phyloP scores from a whole-genome alignment of 2,797 vertebrate genomes.

The Gallinago stenura region DNA sequence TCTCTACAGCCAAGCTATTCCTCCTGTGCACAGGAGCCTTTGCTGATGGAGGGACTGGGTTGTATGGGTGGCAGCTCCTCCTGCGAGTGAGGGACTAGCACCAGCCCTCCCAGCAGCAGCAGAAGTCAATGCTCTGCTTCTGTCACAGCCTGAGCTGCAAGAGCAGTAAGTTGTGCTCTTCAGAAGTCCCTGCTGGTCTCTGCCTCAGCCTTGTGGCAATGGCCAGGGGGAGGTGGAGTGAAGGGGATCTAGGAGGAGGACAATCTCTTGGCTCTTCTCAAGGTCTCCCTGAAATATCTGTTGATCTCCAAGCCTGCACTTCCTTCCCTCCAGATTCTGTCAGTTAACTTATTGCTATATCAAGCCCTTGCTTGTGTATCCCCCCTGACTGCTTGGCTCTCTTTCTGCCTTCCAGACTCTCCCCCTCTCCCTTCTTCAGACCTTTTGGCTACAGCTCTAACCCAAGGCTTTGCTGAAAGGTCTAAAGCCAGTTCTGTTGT shows the following conservation, averaged over 20 bases:
- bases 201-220: background rate
- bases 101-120: background rate
- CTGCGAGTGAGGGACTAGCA: background rate
- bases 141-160: background rate
- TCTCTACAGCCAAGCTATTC: fast-evolving
- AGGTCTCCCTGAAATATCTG: background rate
- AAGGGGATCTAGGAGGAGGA: background rate
- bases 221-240: background rate
- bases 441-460: background rate
- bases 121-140: background rate
- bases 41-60: background rate
- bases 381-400: background rate
- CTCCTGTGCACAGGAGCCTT: fast-evolving
- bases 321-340: background rate
- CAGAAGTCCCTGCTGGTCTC: background rate
- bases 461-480: background rate
- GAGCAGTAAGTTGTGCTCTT: background rate
- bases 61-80: background rate
- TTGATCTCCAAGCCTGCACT: background rate
- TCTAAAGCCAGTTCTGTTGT: background rate
- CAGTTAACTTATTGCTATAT: fast-evolving
- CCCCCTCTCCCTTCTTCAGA: background rate
- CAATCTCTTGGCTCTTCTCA: background rate
- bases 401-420: background rate
- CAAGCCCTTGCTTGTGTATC: background rate